Percentiles rank a stretch among this genome's conserved stretches.
Conservation (phyloP, 1,140 invertebrate species). For the Lepidurus couesii region DNA sequence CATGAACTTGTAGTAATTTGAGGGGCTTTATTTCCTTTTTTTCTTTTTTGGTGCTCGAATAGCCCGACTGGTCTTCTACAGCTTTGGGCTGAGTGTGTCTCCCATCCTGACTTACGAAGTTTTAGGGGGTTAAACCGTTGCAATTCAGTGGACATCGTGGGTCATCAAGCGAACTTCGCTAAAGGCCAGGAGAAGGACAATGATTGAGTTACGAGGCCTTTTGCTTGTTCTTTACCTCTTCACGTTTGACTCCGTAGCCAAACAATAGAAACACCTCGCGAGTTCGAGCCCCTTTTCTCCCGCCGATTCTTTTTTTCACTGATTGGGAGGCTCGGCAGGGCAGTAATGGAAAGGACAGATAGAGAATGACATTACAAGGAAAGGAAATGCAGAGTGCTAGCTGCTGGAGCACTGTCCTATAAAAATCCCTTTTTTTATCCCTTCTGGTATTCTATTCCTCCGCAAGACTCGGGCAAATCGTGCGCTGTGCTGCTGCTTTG, state of each 20-base stretch:
- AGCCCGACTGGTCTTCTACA: too few species aligned
- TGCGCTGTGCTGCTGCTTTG: neutral
- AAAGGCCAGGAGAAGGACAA: neutral
- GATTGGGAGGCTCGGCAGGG: neutral
- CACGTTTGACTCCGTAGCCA: neutral
- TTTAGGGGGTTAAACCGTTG: neutral
- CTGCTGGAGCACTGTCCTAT: neutral
- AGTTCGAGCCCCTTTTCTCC: neutral
- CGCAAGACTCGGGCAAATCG: neutral
- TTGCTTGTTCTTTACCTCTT: neutral
- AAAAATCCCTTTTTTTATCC: neutral
- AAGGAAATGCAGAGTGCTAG: constrained; percentile 1
- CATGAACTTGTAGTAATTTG: neutral
- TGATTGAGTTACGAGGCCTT: neutral
- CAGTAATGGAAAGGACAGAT: neutral
- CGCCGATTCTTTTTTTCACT: neutral
- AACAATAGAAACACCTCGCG: neutral
- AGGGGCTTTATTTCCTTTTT: neutral
- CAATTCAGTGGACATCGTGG: neutral
- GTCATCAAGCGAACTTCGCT: neutral
- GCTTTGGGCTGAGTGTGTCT: neutral
- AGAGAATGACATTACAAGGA: neutral
- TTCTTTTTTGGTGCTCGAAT: too few species aligned
- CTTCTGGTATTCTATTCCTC: neutral
- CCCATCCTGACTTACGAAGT: neutral